A percentile compares a stretch with the other conserved stretches of the same genome.
Evolutionary conservation across 2,888 invertebrate genomes (phyloP).

Genomic region (Adelognathus sp.): DNA sequence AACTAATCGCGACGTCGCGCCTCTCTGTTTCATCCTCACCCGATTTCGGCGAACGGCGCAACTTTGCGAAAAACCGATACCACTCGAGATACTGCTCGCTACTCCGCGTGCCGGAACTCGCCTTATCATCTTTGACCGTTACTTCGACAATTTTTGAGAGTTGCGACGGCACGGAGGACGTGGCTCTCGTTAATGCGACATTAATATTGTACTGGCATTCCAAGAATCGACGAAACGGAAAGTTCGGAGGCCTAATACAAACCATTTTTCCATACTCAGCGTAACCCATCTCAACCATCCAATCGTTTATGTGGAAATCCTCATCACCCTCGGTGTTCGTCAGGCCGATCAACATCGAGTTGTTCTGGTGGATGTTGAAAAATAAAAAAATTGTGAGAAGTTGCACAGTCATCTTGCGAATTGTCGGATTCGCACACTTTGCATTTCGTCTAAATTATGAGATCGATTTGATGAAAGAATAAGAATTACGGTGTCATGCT

Average conservation of each 20-base stretch:
- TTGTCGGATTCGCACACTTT: no score
- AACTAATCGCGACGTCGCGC: background rate
- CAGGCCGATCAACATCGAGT: conserved; percentile 72
- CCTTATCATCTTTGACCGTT: background rate
- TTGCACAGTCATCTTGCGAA: no score
- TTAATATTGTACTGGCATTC: conserved; percentile 18
- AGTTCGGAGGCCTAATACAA: conserved; percentile 71
- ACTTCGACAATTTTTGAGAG: conserved; percentile 5
- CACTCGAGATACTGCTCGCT: background rate
- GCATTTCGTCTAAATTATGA: no score
- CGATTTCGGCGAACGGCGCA: background rate
- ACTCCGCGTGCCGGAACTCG: background rate
- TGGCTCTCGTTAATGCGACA: background rate
- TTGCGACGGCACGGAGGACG: background rate
- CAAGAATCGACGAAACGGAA: conserved; percentile 53
- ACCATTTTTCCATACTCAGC: conserved; percentile 74
- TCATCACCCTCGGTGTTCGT: conserved; percentile 70
- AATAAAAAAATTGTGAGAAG: conserved; percentile 20
- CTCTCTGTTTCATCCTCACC: background rate
- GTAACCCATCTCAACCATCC: conserved; percentile 70
- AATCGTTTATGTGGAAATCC: conserved; percentile 74
- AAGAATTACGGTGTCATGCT: no score
- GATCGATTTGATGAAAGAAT: background rate
- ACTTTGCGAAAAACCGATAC: conserved; percentile 24
- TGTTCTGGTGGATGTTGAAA: conserved; percentile 65